Conservation (phyloP, 1,140 invertebrate genomes). For the Cyclina sinensis region DNA sequence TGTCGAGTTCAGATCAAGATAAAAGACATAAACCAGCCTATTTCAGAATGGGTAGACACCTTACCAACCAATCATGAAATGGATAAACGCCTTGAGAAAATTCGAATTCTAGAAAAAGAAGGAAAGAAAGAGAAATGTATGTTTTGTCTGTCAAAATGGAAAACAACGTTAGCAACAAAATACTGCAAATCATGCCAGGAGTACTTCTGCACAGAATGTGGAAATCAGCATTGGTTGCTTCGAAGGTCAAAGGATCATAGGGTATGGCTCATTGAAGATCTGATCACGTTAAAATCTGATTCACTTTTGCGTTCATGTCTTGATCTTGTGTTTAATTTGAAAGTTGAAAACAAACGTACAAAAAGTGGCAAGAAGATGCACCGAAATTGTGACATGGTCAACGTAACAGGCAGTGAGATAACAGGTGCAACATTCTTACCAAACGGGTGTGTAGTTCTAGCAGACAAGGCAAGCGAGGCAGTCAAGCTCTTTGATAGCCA, state of each 20-base stretch:
- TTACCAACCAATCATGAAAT: conserved; percentile 37
- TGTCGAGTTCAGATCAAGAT: conserved; percentile 4
- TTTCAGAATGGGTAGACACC: conserved; percentile 39
- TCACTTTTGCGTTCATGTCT: conserved; percentile 12
- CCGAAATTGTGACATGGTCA: neutral
- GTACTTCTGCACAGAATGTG: conserved; percentile 61
- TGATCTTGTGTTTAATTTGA: conserved; percentile 37
- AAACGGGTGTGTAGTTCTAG: conserved; percentile 6
- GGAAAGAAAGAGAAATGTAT: conserved; percentile 1
- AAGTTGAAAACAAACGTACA: neutral
- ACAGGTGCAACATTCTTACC: conserved; percentile 41
- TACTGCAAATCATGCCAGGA: conserved; percentile 58
- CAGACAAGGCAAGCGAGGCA: conserved; percentile 25
- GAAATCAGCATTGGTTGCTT: conserved; percentile 58
- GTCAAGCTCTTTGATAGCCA: conserved; percentile 44
- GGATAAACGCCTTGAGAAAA: conserved; percentile 15
- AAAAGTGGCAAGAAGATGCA: neutral
- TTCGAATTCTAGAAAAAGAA: neutral
- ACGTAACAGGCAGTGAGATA: neutral
- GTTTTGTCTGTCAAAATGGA: conserved; percentile 41
- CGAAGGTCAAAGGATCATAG: conserved; percentile 43
- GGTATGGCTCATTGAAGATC: conserved; percentile 25
- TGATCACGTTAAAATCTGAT: conserved; percentile 26
- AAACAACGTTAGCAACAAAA: neutral
- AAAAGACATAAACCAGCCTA: conserved; percentile 8